phyloP scores from a whole-genome alignment of 2,113 vertebrate genomes.

The Corydoras sp. region DNA sequence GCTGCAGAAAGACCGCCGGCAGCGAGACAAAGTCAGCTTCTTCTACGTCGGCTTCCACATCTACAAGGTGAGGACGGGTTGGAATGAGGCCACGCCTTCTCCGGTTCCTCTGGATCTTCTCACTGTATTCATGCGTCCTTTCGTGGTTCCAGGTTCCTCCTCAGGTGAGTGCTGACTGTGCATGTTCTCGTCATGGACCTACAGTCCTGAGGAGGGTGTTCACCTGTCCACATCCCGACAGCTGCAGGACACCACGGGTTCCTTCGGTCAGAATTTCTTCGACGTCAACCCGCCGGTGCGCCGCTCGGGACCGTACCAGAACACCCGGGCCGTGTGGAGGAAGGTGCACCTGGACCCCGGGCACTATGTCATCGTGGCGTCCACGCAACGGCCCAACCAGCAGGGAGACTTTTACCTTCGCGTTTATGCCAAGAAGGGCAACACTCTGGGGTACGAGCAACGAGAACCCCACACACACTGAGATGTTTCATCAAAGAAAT shows the following conservation, averaged over 20 bases:
- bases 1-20: slow-evolving; percentile 68
- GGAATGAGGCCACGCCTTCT: too few relatives aligned
- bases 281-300: slow-evolving; percentile 50
- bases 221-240: slow-evolving; percentile 16
- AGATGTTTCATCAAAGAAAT: too few relatives aligned
- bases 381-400: slow-evolving; percentile 62
- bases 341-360: slow-evolving; percentile 65
- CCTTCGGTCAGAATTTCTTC: slow-evolving; percentile 64
- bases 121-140: neutral
- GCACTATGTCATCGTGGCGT: slow-evolving; percentile 62
- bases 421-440: slow-evolving; percentile 67
- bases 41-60: slow-evolving; percentile 64
- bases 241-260: slow-evolving; percentile 46
- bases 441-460: slow-evolving; percentile 59
- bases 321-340: slow-evolving; percentile 59
- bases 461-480: too few relatives aligned
- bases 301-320: slow-evolving; percentile 63
- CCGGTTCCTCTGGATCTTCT: neutral
- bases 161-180: slow-evolving; percentile 47
- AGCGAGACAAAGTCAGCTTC: slow-evolving; percentile 55
- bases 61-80: slow-evolving; percentile 57
- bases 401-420: slow-evolving; percentile 68
- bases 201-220: too few relatives aligned
- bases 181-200: too few relatives aligned
- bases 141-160: slow-evolving; percentile 54